phyloP scores from a whole-genome alignment of 2,888 invertebrate genomes.

The Noctua fimbriata region DNA sequence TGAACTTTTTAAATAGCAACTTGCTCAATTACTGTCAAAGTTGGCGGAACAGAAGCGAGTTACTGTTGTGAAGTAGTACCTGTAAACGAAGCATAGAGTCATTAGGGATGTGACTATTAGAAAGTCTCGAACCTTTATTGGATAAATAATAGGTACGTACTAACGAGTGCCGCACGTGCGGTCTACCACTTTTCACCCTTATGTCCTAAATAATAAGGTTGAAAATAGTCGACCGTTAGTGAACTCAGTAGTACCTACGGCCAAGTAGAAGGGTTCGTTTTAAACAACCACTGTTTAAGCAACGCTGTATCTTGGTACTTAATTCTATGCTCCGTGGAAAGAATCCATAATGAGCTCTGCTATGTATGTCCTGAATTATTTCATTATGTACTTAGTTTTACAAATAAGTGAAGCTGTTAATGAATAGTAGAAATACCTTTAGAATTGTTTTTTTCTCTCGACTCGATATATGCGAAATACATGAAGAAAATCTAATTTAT shows the following conservation, averaged over 20 bases:
- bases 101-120: slow-evolving; percentile 12
- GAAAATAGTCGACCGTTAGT: too few species aligned
- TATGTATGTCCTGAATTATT: slow-evolving; percentile 22
- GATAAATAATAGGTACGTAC: slow-evolving; percentile 11
- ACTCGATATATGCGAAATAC: background rate
- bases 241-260: background rate
- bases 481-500: background rate
- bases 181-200: too few species aligned
- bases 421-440: background rate
- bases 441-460: background rate
- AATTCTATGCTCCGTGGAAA: slow-evolving; percentile 23
- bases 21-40: slow-evolving; percentile 65
- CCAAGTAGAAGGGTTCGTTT: slow-evolving; percentile 12
- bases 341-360: slow-evolving; percentile 31
- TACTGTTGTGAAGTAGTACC: slow-evolving; percentile 47
- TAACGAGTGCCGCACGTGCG: too few species aligned
- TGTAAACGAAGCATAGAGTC: slow-evolving; percentile 21
- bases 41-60: slow-evolving; percentile 34
- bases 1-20: slow-evolving; percentile 61
- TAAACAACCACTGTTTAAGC: slow-evolving; percentile 9
- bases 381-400: slow-evolving; percentile 5
- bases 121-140: slow-evolving; percentile 21
- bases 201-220: too few species aligned
- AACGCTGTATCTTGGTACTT: slow-evolving; percentile 6
- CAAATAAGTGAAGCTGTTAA: background rate